Percentiles rank a stretch among this genome's conserved stretches.
Evolutionary conservation across 23 tunicate genomes (phyloP).

Genomic region (Trididemnum nubilum): DNA sequence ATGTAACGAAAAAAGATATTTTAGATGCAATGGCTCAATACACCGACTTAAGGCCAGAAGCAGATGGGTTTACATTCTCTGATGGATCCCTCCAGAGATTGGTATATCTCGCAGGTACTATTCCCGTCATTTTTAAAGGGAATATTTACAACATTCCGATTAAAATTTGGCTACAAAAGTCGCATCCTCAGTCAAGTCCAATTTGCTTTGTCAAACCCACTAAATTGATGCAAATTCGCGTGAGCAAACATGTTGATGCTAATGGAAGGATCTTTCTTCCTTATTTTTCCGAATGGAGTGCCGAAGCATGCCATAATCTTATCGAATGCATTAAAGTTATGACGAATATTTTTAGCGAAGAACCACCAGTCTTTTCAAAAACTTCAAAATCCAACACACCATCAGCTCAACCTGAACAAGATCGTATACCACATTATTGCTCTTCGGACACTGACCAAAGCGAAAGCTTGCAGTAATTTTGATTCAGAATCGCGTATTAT

Average conservation of each 20-base stretch:
- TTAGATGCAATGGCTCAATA: neutral
- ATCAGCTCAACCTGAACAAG: too few species aligned
- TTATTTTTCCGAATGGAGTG: constrained; percentile 44
- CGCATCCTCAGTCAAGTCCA: constrained; percentile 45
- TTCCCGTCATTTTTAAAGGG: neutral
- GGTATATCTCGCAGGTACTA: neutral
- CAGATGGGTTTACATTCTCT: neutral
- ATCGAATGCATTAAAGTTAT: constrained; percentile 37
- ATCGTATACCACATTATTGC: too few species aligned
- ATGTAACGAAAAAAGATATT: neutral
- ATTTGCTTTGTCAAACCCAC: constrained; percentile 56
- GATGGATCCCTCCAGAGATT: neutral
- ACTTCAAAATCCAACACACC: constrained; percentile 19
- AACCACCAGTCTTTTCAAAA: constrained; percentile 34
- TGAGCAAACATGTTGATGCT: constrained; percentile 54
- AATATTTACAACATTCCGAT: constrained; percentile 45
- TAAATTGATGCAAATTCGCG: constrained; percentile 36
- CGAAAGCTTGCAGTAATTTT: too few species aligned
- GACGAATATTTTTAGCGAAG: constrained; percentile 37
- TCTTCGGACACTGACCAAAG: too few species aligned
- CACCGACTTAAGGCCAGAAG: neutral
- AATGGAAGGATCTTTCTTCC: constrained; percentile 56
- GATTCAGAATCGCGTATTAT: too few species aligned
- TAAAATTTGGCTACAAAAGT: constrained; percentile 26
- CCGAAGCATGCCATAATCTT: constrained; percentile 19